Conservation (phyloP, 2,797 vertebrate species). For the Ispidina lecontei region DNA sequence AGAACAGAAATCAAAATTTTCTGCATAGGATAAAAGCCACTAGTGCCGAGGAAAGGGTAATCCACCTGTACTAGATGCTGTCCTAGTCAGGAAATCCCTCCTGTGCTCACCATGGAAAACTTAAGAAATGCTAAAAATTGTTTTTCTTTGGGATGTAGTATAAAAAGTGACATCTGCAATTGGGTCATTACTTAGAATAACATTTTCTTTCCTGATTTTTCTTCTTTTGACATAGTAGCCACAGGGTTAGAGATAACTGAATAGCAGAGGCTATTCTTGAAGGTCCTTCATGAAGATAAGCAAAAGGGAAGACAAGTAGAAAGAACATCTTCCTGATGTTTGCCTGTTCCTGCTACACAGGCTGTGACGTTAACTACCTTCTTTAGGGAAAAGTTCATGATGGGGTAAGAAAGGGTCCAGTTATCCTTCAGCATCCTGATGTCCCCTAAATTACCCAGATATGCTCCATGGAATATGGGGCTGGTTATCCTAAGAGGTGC, state of each 20-base stretch:
- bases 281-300: neutral
- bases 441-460: neutral
- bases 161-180: neutral
- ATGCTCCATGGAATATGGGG: neutral
- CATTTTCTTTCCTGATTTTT: neutral
- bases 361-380: neutral
- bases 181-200: neutral
- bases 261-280: neutral
- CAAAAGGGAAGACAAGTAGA: neutral
- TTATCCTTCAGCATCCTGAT: neutral
- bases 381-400: neutral
- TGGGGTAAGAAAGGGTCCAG: neutral
- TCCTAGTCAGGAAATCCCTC: neutral
- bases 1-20: neutral
- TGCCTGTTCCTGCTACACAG: neutral
- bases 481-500: neutral
- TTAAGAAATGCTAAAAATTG: neutral
- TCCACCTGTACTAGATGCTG: neutral
- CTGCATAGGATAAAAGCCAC: neutral
- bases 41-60: neutral
- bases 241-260: neutral
- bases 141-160: neutral
- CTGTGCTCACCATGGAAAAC: neutral
- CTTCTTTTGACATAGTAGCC: neutral
- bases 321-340: neutral